Percentiles rank a stretch among this genome's conserved stretches.
Conservation (phyloP, 2,797 vertebrate species). For the Nasua narica region DNA sequence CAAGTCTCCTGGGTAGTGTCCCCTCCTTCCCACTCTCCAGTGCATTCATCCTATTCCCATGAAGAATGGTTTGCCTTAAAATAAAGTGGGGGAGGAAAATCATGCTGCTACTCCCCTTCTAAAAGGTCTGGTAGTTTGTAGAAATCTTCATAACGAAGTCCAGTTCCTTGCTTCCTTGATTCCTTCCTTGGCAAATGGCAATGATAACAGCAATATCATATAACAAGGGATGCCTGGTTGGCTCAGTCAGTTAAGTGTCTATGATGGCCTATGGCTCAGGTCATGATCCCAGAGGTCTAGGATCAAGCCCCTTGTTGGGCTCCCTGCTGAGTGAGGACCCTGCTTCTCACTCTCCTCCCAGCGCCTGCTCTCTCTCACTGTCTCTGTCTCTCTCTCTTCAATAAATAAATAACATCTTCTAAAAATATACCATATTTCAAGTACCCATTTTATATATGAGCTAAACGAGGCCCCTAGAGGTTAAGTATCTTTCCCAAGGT, state of each 20-base stretch:
- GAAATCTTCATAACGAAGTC: neutral
- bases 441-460: neutral
- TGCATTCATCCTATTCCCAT: neutral
- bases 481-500: neutral
- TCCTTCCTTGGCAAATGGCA: neutral
- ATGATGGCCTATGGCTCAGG: too few species aligned
- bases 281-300: too few species aligned
- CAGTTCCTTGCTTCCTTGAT: too few species aligned
- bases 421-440: neutral
- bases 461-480: neutral
- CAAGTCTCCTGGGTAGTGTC: neutral
- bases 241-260: too few species aligned
- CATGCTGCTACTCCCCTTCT: neutral
- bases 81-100: neutral
- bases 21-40: neutral
- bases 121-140: neutral
- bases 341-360: too few species aligned
- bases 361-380: too few species aligned
- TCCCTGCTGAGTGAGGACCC: too few species aligned
- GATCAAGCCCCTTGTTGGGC: too few species aligned
- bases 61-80: neutral
- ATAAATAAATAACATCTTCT: too few species aligned
- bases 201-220: neutral
- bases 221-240: neutral
- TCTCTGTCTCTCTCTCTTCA: too few species aligned